A percentile compares a stretch with the other conserved stretches of the same genome.
These are phyloP conservation scores for Turdus rufiventris DNA, from an alignment of 2,113 vertebrate species.

Conservation along the genomic window DNA sequence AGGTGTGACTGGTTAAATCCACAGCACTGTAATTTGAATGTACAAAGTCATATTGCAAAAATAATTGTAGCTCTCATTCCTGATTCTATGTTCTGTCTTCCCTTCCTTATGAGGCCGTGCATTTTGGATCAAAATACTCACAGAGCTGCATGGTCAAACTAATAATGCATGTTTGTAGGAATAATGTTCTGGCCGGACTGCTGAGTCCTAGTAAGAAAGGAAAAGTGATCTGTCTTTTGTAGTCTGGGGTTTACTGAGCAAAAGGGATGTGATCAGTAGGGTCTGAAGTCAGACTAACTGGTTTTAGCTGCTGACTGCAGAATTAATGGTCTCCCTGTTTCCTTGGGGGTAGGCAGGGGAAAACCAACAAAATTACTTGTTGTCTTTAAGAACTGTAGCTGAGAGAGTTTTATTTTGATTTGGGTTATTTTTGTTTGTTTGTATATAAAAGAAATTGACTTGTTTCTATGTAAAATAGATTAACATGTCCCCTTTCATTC, in stretches of 20 bases:
- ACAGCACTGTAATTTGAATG: neutral
- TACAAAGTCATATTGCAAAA: neutral
- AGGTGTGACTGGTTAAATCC: neutral
- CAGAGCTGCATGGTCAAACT: neutral
- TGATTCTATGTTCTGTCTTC: neutral
- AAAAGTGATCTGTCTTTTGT: neutral
- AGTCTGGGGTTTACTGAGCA: neutral
- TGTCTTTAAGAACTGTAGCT: neutral
- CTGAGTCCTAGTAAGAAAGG: neutral
- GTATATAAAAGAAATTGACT: neutral
- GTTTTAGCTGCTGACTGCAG: neutral
- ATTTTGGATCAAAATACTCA: neutral
- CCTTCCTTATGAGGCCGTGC: neutral
- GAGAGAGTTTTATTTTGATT: neutral
- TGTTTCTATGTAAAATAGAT: neutral
- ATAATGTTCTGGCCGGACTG: neutral
- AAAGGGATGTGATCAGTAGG: neutral
- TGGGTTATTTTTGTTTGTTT: neutral
- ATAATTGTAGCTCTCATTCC: neutral
- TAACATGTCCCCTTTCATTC: neutral
- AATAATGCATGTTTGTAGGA: neutral
- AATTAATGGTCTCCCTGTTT: neutral
- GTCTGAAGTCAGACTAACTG: neutral
- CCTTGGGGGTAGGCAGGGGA: neutral
- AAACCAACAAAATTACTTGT: neutral